These are phyloP conservation scores for Chrysolina americana DNA, from an alignment of 2,888 invertebrate species.

Conservation along the genomic window DNA sequence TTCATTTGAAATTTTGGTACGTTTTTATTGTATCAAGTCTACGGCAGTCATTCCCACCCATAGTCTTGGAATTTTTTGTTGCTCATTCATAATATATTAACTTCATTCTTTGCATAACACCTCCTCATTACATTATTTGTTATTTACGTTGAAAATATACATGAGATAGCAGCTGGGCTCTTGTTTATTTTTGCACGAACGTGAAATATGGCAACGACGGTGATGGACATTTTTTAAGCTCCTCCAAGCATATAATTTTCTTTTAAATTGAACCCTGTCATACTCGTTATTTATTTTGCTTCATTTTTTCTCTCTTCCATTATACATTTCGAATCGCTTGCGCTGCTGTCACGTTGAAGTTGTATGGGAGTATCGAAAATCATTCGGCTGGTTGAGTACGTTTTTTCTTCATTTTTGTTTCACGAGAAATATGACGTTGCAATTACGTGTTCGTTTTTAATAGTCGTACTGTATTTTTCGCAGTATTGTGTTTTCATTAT, in stretches of 20 bases:
- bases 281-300: constrained; percentile 43
- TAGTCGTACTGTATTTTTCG: neutral
- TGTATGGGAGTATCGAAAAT: constrained; percentile 42
- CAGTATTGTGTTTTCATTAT: neutral
- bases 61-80: neutral
- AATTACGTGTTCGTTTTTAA: neutral
- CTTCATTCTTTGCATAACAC: constrained; percentile 35
- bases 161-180: constrained; percentile 43
- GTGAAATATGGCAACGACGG: constrained; percentile 55
- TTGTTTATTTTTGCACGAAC: constrained; percentile 57
- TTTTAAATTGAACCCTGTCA: constrained; percentile 56
- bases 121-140: constrained; percentile 53
- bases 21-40: too few relatives aligned
- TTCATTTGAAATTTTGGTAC: too few relatives aligned
- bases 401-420: constrained; percentile 30
- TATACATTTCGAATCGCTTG: constrained; percentile 46
- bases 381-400: constrained; percentile 10
- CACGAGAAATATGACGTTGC: constrained; percentile 12
- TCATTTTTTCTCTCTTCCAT: constrained; percentile 43
- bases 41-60: too few relatives aligned
- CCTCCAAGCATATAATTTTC: constrained; percentile 57
- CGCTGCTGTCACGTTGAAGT: constrained; percentile 41
- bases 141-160: constrained; percentile 53
- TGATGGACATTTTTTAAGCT: constrained; percentile 59
- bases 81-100: constrained; percentile 6